Base-by-base conservation (phyloP, 2,888 invertebrate species). In the Laspeyria flexula region DNA sequence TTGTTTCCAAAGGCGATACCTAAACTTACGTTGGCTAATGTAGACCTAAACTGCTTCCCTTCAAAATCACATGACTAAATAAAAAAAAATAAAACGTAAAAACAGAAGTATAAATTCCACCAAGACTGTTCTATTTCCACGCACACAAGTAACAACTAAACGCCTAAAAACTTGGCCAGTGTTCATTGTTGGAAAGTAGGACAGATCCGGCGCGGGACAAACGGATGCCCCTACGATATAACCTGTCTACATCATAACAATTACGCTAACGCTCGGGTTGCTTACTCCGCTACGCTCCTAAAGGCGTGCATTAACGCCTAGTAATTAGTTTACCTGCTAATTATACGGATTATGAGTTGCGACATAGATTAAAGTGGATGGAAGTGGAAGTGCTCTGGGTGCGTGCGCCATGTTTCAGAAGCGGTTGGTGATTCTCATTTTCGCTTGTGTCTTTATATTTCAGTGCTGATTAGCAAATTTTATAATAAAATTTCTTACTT, bases 251-350 rank as follows among this genome's bases (percentile, higher is more conserved):
- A 41, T 66, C 58, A 60, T 56, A 66, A 66, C 55, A 70, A 66
- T 71, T 71, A 69, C 49, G 35, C 27, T 48, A 58, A 58, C 42
- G 34, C 44, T 57, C 53, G 41, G 49, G 48, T 51, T 60, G 50
- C 55, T 16, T 16, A 18, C 15, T n/a, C 15, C 34, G 18, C 49
- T 27, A 10, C 12, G 42, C 38, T 52, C 9, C 44, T 50, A 57
- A 67, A 65, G 65, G 54, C 46, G 55, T 50, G 45, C 57, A 65
- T 67, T 62, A 70, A 55, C 56, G 58, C 45, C 51, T 66, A 54
- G 51, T 61, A 70, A 71, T 71, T 71, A 70, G 68, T 71, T 65
- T 62, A 58, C 56, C 49, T 55, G 55, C 43, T 62, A 55, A 65
- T 69, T 71, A 62, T 55, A 38, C 27, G 68, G 65, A 56, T 65